Evolutionary conservation across 2,888 invertebrate genomes (phyloP), one percentile per base, ranked within the genome.

Genomic region (Coelopa pilipes): DNA sequence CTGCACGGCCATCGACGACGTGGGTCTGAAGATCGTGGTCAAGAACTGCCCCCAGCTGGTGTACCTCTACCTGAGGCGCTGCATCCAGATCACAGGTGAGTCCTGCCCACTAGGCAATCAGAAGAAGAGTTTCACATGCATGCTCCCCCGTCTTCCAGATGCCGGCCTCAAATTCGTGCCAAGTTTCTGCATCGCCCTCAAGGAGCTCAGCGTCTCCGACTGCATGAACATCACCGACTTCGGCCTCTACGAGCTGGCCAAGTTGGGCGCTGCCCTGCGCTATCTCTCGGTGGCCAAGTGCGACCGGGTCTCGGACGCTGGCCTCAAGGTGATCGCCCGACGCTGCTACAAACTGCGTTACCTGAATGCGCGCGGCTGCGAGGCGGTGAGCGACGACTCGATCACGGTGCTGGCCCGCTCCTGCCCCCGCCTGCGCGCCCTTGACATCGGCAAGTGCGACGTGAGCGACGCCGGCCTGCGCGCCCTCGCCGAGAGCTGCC

Each of bases 201-300:
- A 95, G 78, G 97, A 97, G 87, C 89, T 97, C 55, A 95, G 95
- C 80, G 94, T 97, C 53, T 96, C 96, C 53, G 97, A 97, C 88
- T 97, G 97, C 86, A 90, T 92, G 19, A 93, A 93, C 77, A 92
- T 97, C 75, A 96, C 97, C 0, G 97, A 97, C 87, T 96, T 96
- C 83, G 96, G 96, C 0, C 89, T 97, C 49, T 94, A 96, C 84
- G 96, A 97, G 87, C 87, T 97, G 75, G 96, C 96, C 12, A 94
- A 96, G 82, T 88, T 97, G 34, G 96, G 96, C 1, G 93, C 95
- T 0, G 95, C 94, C n/a, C 88, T 97, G 77, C 91, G 97, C 19
- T 97, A 97, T 87, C 91, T 97, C 15, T 97, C 96, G 45, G 96
- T 97, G 45, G 97, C 97, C 21, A 97, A 97, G 87, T 97, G 97